Evolutionary conservation across 2,888 invertebrate species (phyloP).

Genomic region (Epicampocera succincta): DNA sequence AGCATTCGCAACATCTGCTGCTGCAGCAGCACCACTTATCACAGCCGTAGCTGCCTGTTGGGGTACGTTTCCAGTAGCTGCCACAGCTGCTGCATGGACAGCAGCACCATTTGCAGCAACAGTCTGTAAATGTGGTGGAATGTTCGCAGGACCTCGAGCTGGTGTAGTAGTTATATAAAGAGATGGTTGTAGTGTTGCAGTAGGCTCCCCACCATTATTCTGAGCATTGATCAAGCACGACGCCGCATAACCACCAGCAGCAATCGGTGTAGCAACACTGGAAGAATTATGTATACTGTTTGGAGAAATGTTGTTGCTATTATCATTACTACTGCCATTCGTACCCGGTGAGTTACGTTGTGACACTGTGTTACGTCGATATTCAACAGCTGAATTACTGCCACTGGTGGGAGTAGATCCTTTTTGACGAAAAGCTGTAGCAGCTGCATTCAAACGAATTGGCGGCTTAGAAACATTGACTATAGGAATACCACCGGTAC

Average conservation of each 20-base stretch:
- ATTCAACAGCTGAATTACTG: slow-evolving; percentile 75
- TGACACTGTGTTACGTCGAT: slow-evolving; percentile 79
- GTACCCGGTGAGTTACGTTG: slow-evolving; percentile 82
- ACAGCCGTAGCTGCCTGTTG: slow-evolving; percentile 72
- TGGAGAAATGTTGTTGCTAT: slow-evolving; percentile 82
- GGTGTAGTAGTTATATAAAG: slow-evolving; percentile 75
- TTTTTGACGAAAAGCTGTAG: slow-evolving; percentile 75
- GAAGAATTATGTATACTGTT: slow-evolving; percentile 78
- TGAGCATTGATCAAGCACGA: slow-evolving; percentile 67
- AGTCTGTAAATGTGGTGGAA: slow-evolving; percentile 76
- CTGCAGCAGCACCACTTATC: slow-evolving; percentile 74
- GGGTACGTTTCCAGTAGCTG: slow-evolving; percentile 70
- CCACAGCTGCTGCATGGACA: slow-evolving; percentile 76
- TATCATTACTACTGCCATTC: slow-evolving; percentile 78
- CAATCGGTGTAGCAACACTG: slow-evolving; percentile 66
- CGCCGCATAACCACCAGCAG: slow-evolving; percentile 66
- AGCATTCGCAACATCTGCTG: slow-evolving; percentile 73
- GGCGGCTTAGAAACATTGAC: slow-evolving; percentile 75
- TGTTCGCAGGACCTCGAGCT: slow-evolving; percentile 80
- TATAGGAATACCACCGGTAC: slow-evolving; percentile 63
- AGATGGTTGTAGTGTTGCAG: slow-evolving; percentile 71
- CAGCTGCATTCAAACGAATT: slow-evolving; percentile 76
- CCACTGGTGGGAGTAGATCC: slow-evolving; percentile 38
- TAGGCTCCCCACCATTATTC: slow-evolving; percentile 65
- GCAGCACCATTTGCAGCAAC: slow-evolving; percentile 70